phyloP scores from a whole-genome alignment of 2,113 vertebrate genomes.

The Podarcis muralis region DNA sequence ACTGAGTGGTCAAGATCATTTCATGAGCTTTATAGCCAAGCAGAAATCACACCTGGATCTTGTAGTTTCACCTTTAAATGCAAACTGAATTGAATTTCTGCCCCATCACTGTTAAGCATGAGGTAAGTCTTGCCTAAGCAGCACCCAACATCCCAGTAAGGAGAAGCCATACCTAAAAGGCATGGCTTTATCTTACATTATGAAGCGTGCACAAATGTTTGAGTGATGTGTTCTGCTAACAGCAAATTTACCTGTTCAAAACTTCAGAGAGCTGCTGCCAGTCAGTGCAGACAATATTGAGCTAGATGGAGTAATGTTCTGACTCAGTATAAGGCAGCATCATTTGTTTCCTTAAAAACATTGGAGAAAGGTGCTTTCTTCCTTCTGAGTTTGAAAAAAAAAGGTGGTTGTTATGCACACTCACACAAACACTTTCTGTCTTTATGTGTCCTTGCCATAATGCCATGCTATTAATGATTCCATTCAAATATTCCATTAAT shows the following conservation, averaged over 20 bases:
- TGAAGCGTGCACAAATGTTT: background rate
- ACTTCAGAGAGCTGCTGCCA: too few relatives aligned
- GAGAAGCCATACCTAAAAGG: background rate
- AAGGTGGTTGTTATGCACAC: background rate
- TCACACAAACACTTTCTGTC: background rate
- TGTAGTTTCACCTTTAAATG: too few relatives aligned
- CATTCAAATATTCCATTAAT: background rate
- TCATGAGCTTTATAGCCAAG: too few relatives aligned
- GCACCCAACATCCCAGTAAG: background rate
- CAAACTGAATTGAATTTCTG: too few relatives aligned
- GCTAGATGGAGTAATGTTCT: too few relatives aligned
- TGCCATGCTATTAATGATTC: background rate
- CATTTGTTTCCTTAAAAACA: background rate
- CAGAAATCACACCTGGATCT: too few relatives aligned
- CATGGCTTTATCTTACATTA: background rate
- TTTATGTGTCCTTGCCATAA: background rate
- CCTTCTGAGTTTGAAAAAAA: background rate
- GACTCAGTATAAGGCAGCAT: too few relatives aligned
- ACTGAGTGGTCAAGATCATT: too few relatives aligned
- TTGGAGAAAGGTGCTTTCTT: background rate
- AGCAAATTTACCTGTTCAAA: background rate
- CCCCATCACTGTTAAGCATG: background rate
- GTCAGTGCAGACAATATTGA: too few relatives aligned
- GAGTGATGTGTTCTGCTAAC: background rate
- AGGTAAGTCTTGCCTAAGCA: background rate